These are phyloP conservation scores for Belonocnema kinseyi DNA, from an alignment of 1,140 invertebrate species.

Conservation along the genomic window DNA sequence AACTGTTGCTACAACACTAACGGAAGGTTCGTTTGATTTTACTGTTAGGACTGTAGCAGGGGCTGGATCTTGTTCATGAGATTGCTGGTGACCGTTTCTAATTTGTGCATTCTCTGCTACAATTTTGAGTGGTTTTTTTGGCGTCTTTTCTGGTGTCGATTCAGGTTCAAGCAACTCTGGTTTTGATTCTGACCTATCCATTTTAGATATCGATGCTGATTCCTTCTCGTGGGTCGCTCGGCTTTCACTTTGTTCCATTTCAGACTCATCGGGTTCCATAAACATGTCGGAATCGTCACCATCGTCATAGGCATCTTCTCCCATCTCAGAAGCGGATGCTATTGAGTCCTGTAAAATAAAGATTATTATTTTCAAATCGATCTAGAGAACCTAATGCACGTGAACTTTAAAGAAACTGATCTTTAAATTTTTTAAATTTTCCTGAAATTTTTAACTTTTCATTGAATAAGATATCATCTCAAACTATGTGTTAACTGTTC, in stretches of 20 bases:
- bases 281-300: constrained; percentile 73
- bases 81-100: constrained; percentile 5
- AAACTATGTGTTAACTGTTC: constrained; percentile 5
- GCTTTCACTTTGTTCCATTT: constrained; percentile 44
- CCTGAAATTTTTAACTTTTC: too few species aligned
- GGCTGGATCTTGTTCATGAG: not conserved
- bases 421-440: too few species aligned
- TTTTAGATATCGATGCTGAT: constrained; percentile 32
- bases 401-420: too few species aligned
- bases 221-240: constrained; percentile 30
- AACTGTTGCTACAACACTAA: constrained; percentile 30
- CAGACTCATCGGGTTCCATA: constrained; percentile 70
- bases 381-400: too few species aligned
- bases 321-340: constrained; percentile 64
- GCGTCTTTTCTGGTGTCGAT: constrained; percentile 5
- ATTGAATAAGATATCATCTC: not conserved
- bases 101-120: not conserved
- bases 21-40: constrained; percentile 34
- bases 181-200: constrained; percentile 32
- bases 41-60: constrained; percentile 1
- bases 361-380: too few species aligned
- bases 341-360: constrained; percentile 66
- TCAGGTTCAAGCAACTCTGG: constrained; percentile 33
- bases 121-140: too few species aligned
- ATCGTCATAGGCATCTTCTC: constrained; percentile 65